A percentile compares a stretch with the other conserved stretches of the same genome.
phyloP scores from a whole-genome alignment of 2,113 vertebrate species.

The Mesembrinibis cayennensis region DNA sequence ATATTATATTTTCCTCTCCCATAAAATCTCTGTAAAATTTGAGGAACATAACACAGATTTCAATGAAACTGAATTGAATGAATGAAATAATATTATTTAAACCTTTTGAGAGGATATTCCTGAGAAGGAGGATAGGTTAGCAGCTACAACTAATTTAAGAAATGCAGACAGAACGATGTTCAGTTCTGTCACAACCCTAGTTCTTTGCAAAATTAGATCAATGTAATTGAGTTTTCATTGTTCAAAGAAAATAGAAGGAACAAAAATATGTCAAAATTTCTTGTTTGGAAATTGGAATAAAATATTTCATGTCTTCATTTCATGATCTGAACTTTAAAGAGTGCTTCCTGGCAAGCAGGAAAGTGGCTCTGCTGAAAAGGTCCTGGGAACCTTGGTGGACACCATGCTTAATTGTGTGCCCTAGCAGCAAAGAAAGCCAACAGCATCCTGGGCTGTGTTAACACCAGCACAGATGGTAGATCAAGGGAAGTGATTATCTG shows the following conservation, averaged over 20 bases:
- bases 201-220: background rate
- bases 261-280: background rate
- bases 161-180: background rate
- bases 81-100: background rate
- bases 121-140: background rate
- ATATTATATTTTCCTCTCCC: background rate
- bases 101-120: background rate
- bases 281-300: background rate
- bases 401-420: rapidly evolving
- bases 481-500: background rate
- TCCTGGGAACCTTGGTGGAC: background rate
- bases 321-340: background rate
- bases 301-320: background rate
- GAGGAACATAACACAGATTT: background rate
- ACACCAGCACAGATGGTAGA: background rate
- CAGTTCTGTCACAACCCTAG: background rate
- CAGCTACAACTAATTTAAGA: background rate
- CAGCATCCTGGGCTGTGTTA: background rate
- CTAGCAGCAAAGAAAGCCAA: background rate
- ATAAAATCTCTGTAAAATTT: background rate
- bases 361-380: background rate
- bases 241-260: background rate
- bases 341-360: background rate
- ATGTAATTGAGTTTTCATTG: background rate
- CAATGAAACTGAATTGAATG: background rate